Evolutionary conservation across 2,113 vertebrate genomes (phyloP).

Genomic region (Ptyas mucosa): DNA sequence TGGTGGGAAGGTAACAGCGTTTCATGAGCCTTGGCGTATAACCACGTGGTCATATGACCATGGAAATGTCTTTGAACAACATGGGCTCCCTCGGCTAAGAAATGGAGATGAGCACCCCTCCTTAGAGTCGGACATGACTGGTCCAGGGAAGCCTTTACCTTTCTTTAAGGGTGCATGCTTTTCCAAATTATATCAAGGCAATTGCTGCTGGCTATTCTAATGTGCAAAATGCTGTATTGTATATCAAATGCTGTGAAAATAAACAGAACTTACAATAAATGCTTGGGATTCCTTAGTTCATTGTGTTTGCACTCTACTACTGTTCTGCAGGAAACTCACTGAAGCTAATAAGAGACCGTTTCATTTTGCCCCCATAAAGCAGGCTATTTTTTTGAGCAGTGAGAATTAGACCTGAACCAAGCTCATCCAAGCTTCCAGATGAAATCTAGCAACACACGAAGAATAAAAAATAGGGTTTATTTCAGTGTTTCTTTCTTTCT

Average conservation of each 20-base stretch:
- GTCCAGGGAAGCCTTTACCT: neutral
- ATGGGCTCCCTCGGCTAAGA: neutral
- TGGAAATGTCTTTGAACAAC: neutral
- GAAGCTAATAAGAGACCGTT: neutral
- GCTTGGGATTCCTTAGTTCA: neutral
- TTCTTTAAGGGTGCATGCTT: neutral
- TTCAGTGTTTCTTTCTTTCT: neutral
- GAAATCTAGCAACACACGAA: neutral
- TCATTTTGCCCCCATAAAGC: neutral
- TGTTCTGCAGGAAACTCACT: neutral
- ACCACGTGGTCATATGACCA: neutral
- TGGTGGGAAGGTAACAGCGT: neutral
- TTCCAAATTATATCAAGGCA: neutral
- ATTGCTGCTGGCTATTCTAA: neutral
- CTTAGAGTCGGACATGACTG: neutral
- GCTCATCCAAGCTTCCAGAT: neutral
- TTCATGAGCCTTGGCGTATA: neutral
- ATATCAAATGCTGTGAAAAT: neutral
- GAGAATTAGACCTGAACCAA: neutral
- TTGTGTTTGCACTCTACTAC: neutral
- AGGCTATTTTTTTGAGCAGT: neutral
- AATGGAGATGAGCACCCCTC: neutral
- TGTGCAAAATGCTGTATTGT: neutral
- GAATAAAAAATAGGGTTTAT: neutral
- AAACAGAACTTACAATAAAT: neutral